Evolutionary conservation across 2,888 invertebrate species (phyloP), one percentile per base, ranked within the genome.

Genomic region (Oligia strigilis): DNA sequence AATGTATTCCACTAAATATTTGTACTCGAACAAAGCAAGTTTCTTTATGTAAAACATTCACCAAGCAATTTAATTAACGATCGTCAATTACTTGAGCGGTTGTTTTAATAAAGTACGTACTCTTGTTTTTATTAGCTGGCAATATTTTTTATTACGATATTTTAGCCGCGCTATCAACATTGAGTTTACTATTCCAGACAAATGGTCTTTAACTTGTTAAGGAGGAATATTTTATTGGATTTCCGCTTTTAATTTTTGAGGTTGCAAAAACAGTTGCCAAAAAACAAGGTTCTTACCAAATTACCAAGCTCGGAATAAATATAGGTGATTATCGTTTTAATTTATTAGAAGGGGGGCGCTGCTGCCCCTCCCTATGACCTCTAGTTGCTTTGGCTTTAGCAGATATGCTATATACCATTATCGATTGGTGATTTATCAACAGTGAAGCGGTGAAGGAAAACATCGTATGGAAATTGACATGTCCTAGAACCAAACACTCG

Each of bases 41-140:
- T 65, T 40, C 29, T 5, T 17, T 13, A 64, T 29, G 14, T 36
- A 36, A 65, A 81, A 65, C 64, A 40, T 83, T 70, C n/a, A 60
- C 40, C 1, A 23, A n/a, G 3, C 52, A 62, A 58, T 80, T 66
- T 71, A 11, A 14, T 36, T 13, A 71, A 78, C 58, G 64, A 4
- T 52, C 46, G 52, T 62, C 70, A 84, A 78, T 84, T 83, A 71
- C 43, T 60, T 62, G 23, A 71, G 23, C 58, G 78, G 29, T n/a
- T 0, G n/a, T 58, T 76, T n/a, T 65, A 58, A 36, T 78, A 36
- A 65, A 83, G 40, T 62, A 55, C 17, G 13, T 40, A 13, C 43
- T 55, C 52, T 73, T 62, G 43, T 67, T 80, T 81, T 71, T 84
- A 83, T 66, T 36, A 40, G 5, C 46, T 14, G 23, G 52, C 58